Percentiles rank a stretch among this genome's conserved stretches.
These are phyloP conservation scores for Apodemia mormo DNA, from an alignment of 2,888 invertebrate genomes.

Conservation along the genomic window DNA sequence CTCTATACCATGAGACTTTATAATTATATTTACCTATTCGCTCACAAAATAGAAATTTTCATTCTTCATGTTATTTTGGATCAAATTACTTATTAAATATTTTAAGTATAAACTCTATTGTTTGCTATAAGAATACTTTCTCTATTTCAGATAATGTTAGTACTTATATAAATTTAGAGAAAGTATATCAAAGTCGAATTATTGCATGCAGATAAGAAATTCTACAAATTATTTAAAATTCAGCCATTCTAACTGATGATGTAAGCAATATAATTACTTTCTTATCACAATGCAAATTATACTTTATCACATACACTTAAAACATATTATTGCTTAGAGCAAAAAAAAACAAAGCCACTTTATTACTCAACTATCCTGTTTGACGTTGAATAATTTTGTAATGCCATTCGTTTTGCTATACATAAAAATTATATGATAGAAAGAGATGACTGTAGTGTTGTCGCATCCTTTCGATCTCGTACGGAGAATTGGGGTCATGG, in stretches of 20 bases:
- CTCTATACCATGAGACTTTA: too few species aligned
- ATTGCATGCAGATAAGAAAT: constrained; percentile 48
- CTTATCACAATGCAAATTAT: constrained; percentile 31
- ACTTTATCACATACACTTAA: constrained; percentile 44
- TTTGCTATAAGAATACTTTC: neutral
- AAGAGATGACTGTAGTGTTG: constrained; percentile 52
- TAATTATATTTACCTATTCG: too few species aligned
- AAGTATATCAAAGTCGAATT: constrained; percentile 20
- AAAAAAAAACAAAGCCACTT: constrained; percentile 52
- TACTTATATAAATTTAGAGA: neutral
- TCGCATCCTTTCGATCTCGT: constrained; percentile 47
- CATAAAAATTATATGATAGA: constrained; percentile 46
- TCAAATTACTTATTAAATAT: too few species aligned
- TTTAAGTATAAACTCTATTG: too few species aligned
- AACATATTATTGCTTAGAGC: constrained; percentile 37
- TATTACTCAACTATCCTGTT: constrained; percentile 48
- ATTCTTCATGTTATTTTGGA: too few species aligned
- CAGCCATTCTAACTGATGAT: constrained; percentile 56
- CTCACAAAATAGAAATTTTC: too few species aligned
- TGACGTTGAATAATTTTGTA: constrained; percentile 41
- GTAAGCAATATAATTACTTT: constrained; percentile 42
- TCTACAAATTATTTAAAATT: constrained; percentile 49
- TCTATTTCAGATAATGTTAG: neutral
- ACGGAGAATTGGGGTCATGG: constrained; percentile 69
- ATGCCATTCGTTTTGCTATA: constrained; percentile 52